Conservation (phyloP, 2,888 invertebrate genomes). For the Nudaria mundana region DNA sequence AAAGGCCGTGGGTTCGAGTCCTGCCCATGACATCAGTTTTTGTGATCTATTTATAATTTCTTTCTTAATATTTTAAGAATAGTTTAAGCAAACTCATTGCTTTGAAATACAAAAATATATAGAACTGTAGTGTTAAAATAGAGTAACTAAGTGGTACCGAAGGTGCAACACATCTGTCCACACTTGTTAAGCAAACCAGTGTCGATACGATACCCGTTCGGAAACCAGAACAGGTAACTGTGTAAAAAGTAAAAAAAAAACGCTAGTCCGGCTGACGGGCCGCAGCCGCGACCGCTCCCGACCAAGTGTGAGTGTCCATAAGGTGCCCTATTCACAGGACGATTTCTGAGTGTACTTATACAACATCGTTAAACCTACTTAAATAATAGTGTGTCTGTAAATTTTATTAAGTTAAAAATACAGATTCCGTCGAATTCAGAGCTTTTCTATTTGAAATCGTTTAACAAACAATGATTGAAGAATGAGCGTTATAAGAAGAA, state of each 20-base stretch:
- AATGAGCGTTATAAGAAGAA: too few species aligned
- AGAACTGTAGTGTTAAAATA: too few species aligned
- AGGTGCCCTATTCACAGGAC: slow-evolving; percentile 37
- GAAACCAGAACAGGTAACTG: slow-evolving; percentile 77
- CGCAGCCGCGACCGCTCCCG: slow-evolving; percentile 47
- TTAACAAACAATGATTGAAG: too few species aligned
- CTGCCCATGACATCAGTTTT: too few species aligned
- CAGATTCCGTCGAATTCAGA: too few species aligned
- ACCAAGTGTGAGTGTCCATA: slow-evolving; percentile 32
- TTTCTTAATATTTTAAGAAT: too few species aligned
- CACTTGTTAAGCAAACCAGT: slow-evolving; percentile 76
- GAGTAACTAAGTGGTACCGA: slow-evolving; percentile 28
- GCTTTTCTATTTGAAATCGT: too few species aligned
- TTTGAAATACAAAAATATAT: too few species aligned
- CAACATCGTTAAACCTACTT: background rate
- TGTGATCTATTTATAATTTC: too few species aligned
- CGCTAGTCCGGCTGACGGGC: slow-evolving; percentile 55
- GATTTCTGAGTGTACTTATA: slow-evolving; percentile 7
- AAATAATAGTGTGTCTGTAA: background rate
- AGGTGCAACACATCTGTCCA: slow-evolving; percentile 61
- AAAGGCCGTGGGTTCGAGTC: too few species aligned
- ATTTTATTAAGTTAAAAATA: too few species aligned
- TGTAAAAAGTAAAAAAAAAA: slow-evolving; percentile 63
- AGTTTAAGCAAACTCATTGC: too few species aligned
- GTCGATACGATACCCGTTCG: slow-evolving; percentile 64